A percentile compares a stretch with the other conserved stretches of the same genome.
Conservation (phyloP, 2,797 vertebrate species). For the Mormyrops attenuatus region DNA sequence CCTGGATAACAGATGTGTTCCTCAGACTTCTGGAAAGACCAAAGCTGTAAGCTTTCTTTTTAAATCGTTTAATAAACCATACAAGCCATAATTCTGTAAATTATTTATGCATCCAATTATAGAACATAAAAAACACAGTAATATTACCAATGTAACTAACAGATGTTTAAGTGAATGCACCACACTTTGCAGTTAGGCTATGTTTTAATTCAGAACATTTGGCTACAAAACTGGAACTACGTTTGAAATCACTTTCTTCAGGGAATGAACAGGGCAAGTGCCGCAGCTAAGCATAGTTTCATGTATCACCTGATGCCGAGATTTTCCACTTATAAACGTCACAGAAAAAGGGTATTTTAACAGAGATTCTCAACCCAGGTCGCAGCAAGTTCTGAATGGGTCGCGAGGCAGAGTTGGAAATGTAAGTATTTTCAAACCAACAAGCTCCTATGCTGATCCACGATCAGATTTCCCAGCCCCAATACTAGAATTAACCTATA, state of each 20-base stretch:
- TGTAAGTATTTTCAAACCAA: not conserved
- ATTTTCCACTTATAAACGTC: not conserved
- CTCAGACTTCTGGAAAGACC: not conserved
- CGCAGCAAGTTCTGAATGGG: not conserved
- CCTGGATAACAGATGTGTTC: constrained; percentile 38
- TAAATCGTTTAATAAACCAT: not conserved
- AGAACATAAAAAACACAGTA: not conserved
- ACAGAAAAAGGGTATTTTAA: not conserved
- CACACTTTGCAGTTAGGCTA: not conserved
- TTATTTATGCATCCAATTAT: not conserved
- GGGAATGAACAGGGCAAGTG: not conserved
- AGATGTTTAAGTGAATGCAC: not conserved
- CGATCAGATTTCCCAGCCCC: not conserved
- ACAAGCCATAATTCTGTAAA: not conserved
- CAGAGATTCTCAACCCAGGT: not conserved
- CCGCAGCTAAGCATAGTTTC: not conserved
- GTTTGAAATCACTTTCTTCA: not conserved
- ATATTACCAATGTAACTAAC: not conserved
- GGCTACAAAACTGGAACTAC: not conserved
- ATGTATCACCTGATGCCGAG: not conserved
- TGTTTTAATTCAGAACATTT: not conserved
- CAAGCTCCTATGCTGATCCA: not conserved
- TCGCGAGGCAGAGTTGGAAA: not conserved
- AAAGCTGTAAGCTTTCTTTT: constrained; percentile 11
- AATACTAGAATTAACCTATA: not conserved